Evolutionary conservation across 2,888 invertebrate genomes (phyloP), one percentile per base, ranked within the genome.

Genomic region (Scaptodrosophila latifasciaeformis): DNA sequence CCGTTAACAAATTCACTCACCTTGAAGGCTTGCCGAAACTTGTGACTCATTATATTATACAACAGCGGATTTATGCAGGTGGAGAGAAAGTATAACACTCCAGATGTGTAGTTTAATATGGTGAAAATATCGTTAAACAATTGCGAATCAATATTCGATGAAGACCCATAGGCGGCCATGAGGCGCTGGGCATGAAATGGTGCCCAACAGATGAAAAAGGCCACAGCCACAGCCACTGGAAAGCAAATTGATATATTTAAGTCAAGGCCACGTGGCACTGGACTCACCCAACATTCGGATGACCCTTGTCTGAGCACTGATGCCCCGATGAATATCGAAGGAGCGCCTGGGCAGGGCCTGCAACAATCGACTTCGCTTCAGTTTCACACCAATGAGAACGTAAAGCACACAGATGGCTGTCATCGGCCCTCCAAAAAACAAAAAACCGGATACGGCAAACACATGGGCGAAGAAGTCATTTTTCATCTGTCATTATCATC

Each of bases 151-250:
- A 82, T 69, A 40, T 79, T 67, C 13, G 70, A 74, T 18, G 72
- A 68, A 27, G 82, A 80, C 84, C 89, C 92, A 75, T 94, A 94
- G 55, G 93, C 91, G 0, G 94, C 94, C 82, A 96, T 89, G 35
- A 97, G 88, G 50, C 97, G 88, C 85, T 97, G 97, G 2, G 95
- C 93, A 87, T 97, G 96, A 86, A 96, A 97, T 0, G 97, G 97
- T 2, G 94, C 94, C 94, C 94, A 94, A 85, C 95, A 96, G 56
- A 94, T 89, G 86, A 93, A 93, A 84, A 90, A 90, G 1, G 95
- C 93, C 78, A 94, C 91, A 53, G 95, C 95, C 55, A 96, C 92
- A 47, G 95, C 95, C 85, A 96, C 96, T 90, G 90, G 66, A 87
- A n/a, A 18, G 9, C n/a, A 40, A 13, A 19, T 40, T 13, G 17